Base-by-base conservation (phyloP, 2,888 invertebrate species). In the Dyspetes luteomarginatus region DNA sequence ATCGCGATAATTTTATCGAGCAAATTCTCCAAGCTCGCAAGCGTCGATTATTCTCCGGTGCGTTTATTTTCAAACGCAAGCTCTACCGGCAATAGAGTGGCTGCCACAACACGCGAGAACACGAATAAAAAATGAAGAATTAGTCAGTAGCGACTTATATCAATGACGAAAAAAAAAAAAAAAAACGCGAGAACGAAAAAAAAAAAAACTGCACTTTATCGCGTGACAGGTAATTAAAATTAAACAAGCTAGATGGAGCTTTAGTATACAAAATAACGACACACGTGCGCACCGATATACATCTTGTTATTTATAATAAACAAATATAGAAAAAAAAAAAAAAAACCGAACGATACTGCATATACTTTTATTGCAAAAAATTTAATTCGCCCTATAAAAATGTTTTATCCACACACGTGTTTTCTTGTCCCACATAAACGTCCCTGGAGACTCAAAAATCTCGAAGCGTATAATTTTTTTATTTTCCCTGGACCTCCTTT, bases 221-320 rank as follows among this genome's bases (percentile, higher is more conserved):
- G 81, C 73, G 76, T 60, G 50, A 64, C 26, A 78, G 62, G 62
- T 82, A 64, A 69, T 73, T 83, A 78, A 78, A 83, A 83, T 86
- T 74, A 88, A 85, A 86, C 78, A 84, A 87, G 79, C 73, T 88
- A 89, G 88, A 88, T 86, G 86, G 88, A 90, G 91, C 89, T 90
- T 91, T 85, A 89, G 82, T 86, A 86, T 78, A 81, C 64, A 68
- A 78, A 74, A 87, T 88, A 89, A 87, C 84, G 83, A 89, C 86
- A 90, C 89, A 90, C 89, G 84, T 89, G 89, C 90, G 88, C 91
- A 91, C 90, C 86, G 87, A 90, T 86, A 90, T 90, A 89, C 89
- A 91, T 89, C 88, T 88, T 90, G 91, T 91, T 91, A 90, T 91
- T 91, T 91, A 88, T 90, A 91, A 91, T 91, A 91, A 91, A 91